Evolutionary conservation across 2,113 vertebrate genomes (phyloP).

Genomic region (Panurus biarmicus): DNA sequence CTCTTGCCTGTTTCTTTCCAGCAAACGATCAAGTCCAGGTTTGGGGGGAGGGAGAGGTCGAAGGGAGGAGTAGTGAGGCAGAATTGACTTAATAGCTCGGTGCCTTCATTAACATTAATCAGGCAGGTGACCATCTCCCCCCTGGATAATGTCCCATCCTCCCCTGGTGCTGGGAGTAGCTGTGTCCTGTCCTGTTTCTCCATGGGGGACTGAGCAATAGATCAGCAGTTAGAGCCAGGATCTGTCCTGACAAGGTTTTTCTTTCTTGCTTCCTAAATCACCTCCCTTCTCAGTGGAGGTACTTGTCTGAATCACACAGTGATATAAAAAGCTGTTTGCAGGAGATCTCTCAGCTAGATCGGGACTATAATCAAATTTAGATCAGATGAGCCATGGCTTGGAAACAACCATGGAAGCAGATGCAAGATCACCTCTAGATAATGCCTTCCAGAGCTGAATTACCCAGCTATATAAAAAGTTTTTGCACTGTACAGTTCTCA

Average conservation of each 20-base stretch:
- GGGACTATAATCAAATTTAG: background rate
- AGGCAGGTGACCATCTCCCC: background rate
- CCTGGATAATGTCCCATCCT: background rate
- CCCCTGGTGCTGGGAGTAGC: background rate
- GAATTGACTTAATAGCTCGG: background rate
- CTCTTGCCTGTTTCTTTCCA: background rate
- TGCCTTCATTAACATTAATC: background rate
- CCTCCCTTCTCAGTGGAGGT: background rate
- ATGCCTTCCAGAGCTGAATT: background rate
- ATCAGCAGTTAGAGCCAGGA: background rate
- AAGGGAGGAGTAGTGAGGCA: background rate
- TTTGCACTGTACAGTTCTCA: background rate
- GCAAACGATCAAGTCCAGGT: background rate
- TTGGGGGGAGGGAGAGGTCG: fast-evolving
- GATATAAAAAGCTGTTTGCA: background rate
- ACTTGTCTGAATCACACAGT: background rate
- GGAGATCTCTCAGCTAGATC: background rate
- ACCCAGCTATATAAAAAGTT: background rate
- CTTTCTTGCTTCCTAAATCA: background rate
- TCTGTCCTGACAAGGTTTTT: background rate
- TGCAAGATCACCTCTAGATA: background rate
- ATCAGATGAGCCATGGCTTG: background rate
- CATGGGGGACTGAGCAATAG: fast-evolving
- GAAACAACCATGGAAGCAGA: background rate
- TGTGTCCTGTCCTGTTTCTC: background rate